Conservation (phyloP, 2,888 invertebrate genomes). For the Caenorhabditis macrosperma region DNA sequence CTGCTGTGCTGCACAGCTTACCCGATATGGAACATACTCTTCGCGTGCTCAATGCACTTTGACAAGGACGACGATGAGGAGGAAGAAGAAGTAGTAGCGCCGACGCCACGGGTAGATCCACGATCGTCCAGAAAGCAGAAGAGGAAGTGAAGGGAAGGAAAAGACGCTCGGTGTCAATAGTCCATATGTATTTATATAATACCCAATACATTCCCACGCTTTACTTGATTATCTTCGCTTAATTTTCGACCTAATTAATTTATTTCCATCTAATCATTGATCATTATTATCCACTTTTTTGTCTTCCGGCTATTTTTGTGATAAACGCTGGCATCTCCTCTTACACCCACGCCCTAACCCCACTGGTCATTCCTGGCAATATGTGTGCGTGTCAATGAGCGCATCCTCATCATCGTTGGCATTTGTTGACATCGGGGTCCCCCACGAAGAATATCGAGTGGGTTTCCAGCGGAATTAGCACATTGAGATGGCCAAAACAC, state of each 20-base stretch:
- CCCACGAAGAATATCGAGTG: conserved; percentile 6
- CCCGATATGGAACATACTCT: conserved; percentile 67
- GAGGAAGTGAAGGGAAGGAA: neutral
- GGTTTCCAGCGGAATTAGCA: conserved; percentile 6
- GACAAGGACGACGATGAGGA: conserved; percentile 5
- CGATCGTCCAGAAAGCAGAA: neutral
- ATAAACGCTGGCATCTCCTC: conserved; percentile 6
- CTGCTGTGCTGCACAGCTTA: conserved; percentile 53
- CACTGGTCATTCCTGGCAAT: conserved; percentile 16
- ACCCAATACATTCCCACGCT: conserved; percentile 35
- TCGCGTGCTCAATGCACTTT: conserved; percentile 39
- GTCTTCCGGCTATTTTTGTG: neutral
- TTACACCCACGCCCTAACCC: neutral
- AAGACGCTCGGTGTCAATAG: neutral
- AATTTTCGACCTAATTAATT: neutral
- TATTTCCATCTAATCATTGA: neutral
- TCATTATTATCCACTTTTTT: neutral
- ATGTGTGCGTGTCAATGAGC: neutral
- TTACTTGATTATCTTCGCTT: conserved; percentile 26
- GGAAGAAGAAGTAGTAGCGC: neutral
- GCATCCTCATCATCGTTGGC: neutral
- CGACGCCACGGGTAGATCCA: neutral
- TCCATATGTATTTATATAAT: conserved; percentile 5
- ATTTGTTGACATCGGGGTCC: conserved; percentile 1
- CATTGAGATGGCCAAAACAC: conserved; percentile 10